A percentile compares a stretch with the other conserved stretches of the same genome.
Evolutionary conservation across 2,113 vertebrate species (phyloP).

Genomic region (cattle (Bos taurus)): ARS-UCD2.0 NC_037340.1:8113501-8114000

Average conservation of each 20-base stretch:
- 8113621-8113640: not conserved
- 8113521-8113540: not conserved
- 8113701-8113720: not conserved
- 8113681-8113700: not conserved
- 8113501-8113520: not conserved
- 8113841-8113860: not conserved
- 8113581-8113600: not conserved
- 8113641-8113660: not conserved
- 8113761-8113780: not conserved
- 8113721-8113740: not conserved
- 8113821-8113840: not conserved
- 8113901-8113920: not conserved
- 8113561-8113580: not conserved
- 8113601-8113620: not conserved
- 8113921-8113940: not conserved
- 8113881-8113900: not conserved
- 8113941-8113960: not conserved
- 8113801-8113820: not conserved
- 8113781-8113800: not conserved
- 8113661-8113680: not conserved
- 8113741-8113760: not conserved
- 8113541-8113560: not conserved
- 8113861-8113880: not conserved
- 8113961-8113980: not conserved
- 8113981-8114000: not conserved